These are phyloP conservation scores for Machimus rusticus DNA, from an alignment of 2,888 invertebrate genomes.

Conservation along the genomic window DNA sequence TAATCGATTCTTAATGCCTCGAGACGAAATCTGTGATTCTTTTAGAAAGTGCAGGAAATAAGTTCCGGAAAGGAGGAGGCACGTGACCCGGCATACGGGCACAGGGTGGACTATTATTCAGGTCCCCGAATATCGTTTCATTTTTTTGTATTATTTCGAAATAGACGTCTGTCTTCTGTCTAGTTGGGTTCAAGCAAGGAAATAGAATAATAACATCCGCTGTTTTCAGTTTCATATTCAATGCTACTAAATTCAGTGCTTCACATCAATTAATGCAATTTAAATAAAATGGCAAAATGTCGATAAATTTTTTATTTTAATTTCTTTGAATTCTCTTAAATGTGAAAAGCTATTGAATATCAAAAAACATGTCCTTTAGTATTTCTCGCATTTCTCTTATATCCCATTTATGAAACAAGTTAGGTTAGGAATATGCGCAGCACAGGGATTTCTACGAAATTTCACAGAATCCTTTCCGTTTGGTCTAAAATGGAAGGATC, in stretches of 20 bases:
- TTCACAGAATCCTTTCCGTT: too few species aligned
- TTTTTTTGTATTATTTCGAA: not conserved
- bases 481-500: too few species aligned
- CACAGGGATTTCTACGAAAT: too few species aligned
- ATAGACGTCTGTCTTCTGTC: not conserved
- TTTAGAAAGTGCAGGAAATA: constrained; percentile 15
- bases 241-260: not conserved
- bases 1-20: constrained; percentile 24
- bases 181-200: not conserved
- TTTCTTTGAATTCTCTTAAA: too few species aligned
- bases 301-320: too few species aligned
- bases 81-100: not conserved
- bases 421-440: too few species aligned
- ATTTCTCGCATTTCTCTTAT: too few species aligned
- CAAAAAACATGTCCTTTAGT: too few species aligned
- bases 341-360: too few species aligned
- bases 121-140: not conserved
- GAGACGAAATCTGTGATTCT: not conserved
- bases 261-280: not conserved
- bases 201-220: not conserved
- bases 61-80: constrained; percentile 3
- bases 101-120: not conserved
- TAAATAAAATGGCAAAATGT: too few species aligned
- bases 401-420: too few species aligned
- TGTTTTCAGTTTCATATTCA: not conserved